Evolutionary conservation across 2,888 invertebrate genomes (phyloP), one percentile per base, ranked within the genome.

Genomic region (Acleris laterana): DNA sequence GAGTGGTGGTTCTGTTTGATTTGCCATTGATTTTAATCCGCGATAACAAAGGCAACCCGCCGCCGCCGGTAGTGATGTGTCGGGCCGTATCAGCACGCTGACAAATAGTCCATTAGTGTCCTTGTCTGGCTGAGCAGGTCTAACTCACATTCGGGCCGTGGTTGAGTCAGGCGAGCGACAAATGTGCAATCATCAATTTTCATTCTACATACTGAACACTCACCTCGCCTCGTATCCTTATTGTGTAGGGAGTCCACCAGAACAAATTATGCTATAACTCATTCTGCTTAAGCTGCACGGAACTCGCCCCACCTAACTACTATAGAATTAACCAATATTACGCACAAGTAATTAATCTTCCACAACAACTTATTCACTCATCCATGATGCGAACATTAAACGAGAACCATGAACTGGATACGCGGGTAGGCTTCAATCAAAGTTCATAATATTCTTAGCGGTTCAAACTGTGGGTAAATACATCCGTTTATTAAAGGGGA

Each of bases 251-350:
- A 75, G 73, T 75, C 76, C 72, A 77, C 74, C 74, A 75, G 73
- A 82, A 84, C 83, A 82, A 84, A 84, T 84, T 84, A 80, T 82
- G 77, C 78, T 78, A 85, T 85, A 79, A 83, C 77, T 85, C 83
- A 83, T 80, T 79, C 75, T 69, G 73, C 72, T 70, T 70, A 72
- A 77, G 72, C 73, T 69, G 74, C 72, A 73, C 73, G 72, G 77
- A 79, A 77, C 74, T 76, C 70, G 61, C 65, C 63, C 71, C 57
- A 71, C 71, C 69, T 71, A 69, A 70, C 69, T 64, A 61, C 57
- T 64, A 59, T 66, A 69, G 62, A 64, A 69, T 69, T 68, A 63
- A 58, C 64, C 60, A 67, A 63, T 61, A 63, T 70, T 55, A 63
- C 48, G 19, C 42, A 61, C 60, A 68, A 61, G 60, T 68, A 65